Percentiles rank a stretch among this genome's conserved stretches.
These are phyloP conservation scores for Sorex maritimensis DNA, from an alignment of 2,797 vertebrate genomes.

Conservation along the genomic window DNA sequence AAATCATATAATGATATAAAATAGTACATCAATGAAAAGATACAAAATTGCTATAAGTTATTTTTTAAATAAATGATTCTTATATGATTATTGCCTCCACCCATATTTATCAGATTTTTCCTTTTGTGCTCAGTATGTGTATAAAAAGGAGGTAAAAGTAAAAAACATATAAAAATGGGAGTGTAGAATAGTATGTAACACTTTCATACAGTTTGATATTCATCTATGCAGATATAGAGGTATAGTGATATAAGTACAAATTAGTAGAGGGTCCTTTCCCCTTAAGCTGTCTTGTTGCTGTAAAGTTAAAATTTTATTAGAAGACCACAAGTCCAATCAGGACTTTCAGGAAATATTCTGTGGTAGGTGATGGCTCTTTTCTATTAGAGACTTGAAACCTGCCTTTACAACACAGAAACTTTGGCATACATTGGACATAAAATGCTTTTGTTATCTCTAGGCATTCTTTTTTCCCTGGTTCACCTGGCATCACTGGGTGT, in stretches of 20 bases:
- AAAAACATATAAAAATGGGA: too few species aligned
- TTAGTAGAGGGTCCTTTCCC: not conserved
- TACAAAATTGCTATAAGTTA: not conserved
- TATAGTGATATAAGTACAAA: not conserved
- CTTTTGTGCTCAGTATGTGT: not conserved
- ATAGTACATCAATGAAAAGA: not conserved
- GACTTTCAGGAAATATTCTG: not conserved
- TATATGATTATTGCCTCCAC: too few species aligned
- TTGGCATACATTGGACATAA: constrained; percentile 22
- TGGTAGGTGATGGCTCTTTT: not conserved
- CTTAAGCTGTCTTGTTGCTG: not conserved
- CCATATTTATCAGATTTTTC: not conserved
- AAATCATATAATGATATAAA: not conserved
- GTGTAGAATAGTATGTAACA: not conserved
- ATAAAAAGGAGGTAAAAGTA: not conserved
- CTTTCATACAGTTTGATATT: constrained; percentile 35
- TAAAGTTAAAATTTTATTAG: constrained; percentile 27
- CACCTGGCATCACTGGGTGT: not conserved
- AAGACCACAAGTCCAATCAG: not conserved
- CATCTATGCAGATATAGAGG: not conserved
- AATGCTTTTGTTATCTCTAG: not conserved
- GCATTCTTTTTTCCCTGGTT: not conserved
- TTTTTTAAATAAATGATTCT: too few species aligned
- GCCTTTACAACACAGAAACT: not conserved
- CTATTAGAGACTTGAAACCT: not conserved